Evolutionary conservation across 2,888 invertebrate genomes (phyloP), one percentile per base, ranked within the genome.

Genomic region (Pecten maximus): DNA sequence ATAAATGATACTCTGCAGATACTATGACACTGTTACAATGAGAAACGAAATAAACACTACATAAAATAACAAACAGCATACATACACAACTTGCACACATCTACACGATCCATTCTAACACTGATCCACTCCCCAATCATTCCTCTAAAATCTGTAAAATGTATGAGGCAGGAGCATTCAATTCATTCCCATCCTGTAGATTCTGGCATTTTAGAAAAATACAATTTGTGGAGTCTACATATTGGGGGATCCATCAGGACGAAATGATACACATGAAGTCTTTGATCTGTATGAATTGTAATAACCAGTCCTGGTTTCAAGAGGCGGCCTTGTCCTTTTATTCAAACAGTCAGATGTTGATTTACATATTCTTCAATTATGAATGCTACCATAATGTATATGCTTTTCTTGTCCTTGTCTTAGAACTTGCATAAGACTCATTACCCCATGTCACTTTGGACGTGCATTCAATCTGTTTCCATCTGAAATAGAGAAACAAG

Each of bases 391-490:
- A 10, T 10, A 44, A 44, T 44, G 8, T 44, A 35, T 74, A 74
- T n/a, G n/a, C 54, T 54, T 54, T 54, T 54, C 54, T 19, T n/a
- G 54, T 23, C 23, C 6, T 23, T 54, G 54, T 54, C 54, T 19
- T 23, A 54, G 23, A 54, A 54, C 54, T 54, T 54, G 54, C 16
- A 23, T 54, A 54, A 54, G 54, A 23, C n/a, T 54, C 54, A 74
- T 8, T 74, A 35, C 35, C 74, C 74, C 23, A 12, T 8, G 16
- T 35, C 28, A 8, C 74, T 60, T 60, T 16, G 23, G n/a, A 23
- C 23, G 54, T 54, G 54, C 23, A 28, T 35, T 74, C 74, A 74
- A 16, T 74, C 74, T 74, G 74, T 74, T 74, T 74, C 74, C 74
- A 74, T 74, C 74, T 74, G 35, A 28, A 28, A 28, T 12, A 35